Evolutionary conservation across 2,797 vertebrate species (phyloP), one percentile per base, ranked within the genome.

Genomic region (Poecile montanus): DNA sequence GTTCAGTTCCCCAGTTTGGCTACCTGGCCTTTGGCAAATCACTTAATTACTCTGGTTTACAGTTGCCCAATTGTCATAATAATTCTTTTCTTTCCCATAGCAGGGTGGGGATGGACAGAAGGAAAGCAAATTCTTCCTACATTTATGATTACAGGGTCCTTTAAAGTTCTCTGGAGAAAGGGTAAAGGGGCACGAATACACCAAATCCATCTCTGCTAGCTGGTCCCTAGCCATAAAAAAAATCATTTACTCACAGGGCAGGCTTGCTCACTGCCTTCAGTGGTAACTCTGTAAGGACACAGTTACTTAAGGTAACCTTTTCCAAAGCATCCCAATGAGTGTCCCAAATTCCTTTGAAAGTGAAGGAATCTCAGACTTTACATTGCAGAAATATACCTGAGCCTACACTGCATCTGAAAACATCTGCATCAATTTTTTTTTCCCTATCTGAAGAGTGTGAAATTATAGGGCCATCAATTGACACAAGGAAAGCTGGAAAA

Each of bases 1-100:
- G 85, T 84, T 89, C 87, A 63, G 73, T 60, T 96, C 93, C 79
- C 45, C 79, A 47, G 14, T 85, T 94, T 89, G 94, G 88, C 93
- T 95, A 89, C 91, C 82, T 81, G 82, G 95, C 82, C 85, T 90
- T 93, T 95, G 85, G 87, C 93, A 92, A 93, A 48, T 92, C 91
- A 53, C 62, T 88, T 91, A 89, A 94, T 95, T 95, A 89, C 83
- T 70, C 66, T 57, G 29, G 13, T 92, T 92, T 76, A 86, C 87
- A 91, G 74, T 66, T 94, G 86, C 82, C 71, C 89, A 93, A 74
- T 93, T 95, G 96, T 90, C 90, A 85, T 85, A 91, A 94, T 71
- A 70, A 88, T 91, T 82, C 66, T 86, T 86, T 76, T 70, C 85
- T 95, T 95, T 94, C 90, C 93, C 92, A 91, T 79, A 81, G 85